A percentile compares a stretch with the other conserved stretches of the same genome.
Conservation (phyloP, 2,888 invertebrate species). For the Hyppa rectilinea region DNA sequence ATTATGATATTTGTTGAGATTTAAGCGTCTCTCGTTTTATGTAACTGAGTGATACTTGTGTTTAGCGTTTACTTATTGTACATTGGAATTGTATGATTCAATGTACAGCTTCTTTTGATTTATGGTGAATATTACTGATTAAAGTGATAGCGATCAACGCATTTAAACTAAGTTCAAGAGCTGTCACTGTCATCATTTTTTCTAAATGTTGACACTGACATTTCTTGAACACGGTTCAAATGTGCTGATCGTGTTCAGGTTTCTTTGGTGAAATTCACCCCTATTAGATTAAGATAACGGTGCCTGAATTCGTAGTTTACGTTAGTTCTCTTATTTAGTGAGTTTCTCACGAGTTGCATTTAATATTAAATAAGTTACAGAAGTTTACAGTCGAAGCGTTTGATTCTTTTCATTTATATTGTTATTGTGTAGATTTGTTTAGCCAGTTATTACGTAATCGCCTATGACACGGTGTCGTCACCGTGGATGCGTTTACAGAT, state of each 20-base stretch:
- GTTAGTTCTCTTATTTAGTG: constrained; percentile 69
- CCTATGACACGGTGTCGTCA: constrained; percentile 34
- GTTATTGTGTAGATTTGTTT: constrained; percentile 38
- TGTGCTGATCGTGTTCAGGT: not conserved
- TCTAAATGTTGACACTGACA: not conserved
- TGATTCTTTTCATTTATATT: constrained; percentile 38
- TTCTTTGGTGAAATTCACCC: not conserved
- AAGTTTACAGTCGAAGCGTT: constrained; percentile 59
- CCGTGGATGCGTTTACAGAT: constrained; percentile 23
- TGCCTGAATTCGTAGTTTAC: constrained; percentile 81
- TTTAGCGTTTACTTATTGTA: constrained; percentile 39
- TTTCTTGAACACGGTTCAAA: too few species aligned
- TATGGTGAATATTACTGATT: not conserved
- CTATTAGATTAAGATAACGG: constrained; percentile 85
- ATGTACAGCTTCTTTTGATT: constrained; percentile 37
- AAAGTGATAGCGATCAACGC: not conserved
- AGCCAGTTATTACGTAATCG: constrained; percentile 39
- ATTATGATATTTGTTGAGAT: constrained; percentile 65
- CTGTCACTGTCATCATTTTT: not conserved
- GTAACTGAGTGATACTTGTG: constrained; percentile 32
- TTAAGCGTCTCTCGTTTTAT: constrained; percentile 44
- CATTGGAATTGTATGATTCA: constrained; percentile 40
- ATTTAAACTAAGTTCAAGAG: not conserved
- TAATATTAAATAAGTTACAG: constrained; percentile 69
- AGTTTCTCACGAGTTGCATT: constrained; percentile 69